phyloP scores from a whole-genome alignment of 2,113 vertebrate species.

The Chloropsis hardwickii region DNA sequence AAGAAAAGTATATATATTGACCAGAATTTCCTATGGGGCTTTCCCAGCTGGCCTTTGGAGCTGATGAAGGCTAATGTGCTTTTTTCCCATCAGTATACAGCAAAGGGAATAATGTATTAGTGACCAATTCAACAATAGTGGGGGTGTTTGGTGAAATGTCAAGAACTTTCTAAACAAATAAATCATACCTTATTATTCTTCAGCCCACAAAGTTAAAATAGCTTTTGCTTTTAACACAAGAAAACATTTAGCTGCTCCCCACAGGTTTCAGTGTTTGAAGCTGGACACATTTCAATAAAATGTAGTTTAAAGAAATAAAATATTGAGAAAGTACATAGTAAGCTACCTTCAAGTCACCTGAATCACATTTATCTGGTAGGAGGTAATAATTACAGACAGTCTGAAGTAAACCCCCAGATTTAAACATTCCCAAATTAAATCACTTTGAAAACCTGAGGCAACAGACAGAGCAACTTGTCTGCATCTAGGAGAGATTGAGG shows the following conservation, averaged over 20 bases:
- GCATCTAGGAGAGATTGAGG: neutral
- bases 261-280: constrained; percentile 56
- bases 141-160: constrained; percentile 25
- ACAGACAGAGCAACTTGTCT: neutral
- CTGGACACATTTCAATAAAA: constrained; percentile 66
- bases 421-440: neutral
- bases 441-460: constrained; percentile 6
- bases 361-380: neutral
- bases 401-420: constrained; percentile 5
- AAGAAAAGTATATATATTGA: constrained; percentile 53
- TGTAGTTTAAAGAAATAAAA: constrained; percentile 33
- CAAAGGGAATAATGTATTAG: constrained; percentile 58
- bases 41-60: neutral
- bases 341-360: neutral
- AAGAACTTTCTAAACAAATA: constrained; percentile 65
- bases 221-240: constrained; percentile 66
- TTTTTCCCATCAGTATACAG: constrained; percentile 14
- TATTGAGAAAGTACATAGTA: constrained; percentile 48
- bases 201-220: constrained; percentile 68
- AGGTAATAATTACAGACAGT: neutral
- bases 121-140: constrained; percentile 33
- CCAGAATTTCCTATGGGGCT: constrained; percentile 16
- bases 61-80: constrained; percentile 56
- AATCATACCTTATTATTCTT: constrained; percentile 77
- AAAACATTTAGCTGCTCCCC: constrained; percentile 65